Evolutionary conservation across 2,888 invertebrate species (phyloP).

Genomic region (Drosophila leonis): DNA sequence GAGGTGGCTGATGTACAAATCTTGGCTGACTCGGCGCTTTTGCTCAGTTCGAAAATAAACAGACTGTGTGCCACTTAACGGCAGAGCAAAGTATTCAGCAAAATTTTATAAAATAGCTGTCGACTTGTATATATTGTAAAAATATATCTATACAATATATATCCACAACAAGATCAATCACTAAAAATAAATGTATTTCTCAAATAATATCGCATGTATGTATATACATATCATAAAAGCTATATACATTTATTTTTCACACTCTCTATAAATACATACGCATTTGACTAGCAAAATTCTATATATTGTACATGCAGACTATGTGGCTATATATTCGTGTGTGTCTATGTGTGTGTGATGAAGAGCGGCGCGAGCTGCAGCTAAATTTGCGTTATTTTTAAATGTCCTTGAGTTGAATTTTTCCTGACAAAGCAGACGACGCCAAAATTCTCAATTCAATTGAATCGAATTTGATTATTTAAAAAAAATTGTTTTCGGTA

Average conservation of each 20-base stretch:
- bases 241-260: conserved; percentile 49
- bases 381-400: conserved; percentile 83
- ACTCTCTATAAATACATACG: conserved; percentile 45
- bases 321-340: conserved; percentile 20
- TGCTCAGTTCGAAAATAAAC: conserved; percentile 79
- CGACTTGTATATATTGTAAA: conserved; percentile 27
- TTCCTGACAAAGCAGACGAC: conserved; percentile 53
- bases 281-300: conserved; percentile 55
- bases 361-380: conserved; percentile 62
- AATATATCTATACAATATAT: conserved; percentile 10
- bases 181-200: conserved; percentile 76
- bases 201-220: conserved; percentile 45
- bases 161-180: conserved; percentile 58
- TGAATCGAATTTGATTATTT: conserved; percentile 12
- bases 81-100: conserved; percentile 68
- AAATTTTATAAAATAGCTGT: conserved; percentile 56
- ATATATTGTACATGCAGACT: conserved; percentile 34
- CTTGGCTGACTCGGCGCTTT: conserved; percentile 69
- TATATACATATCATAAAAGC: conserved; percentile 32
- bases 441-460: conserved; percentile 40
- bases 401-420: conserved; percentile 84
- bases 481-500: conserved; percentile 8
- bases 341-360: conserved; percentile 37
- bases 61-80: conserved; percentile 78
- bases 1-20: conserved; percentile 42